Percentiles rank a stretch among this genome's conserved stretches.
These are phyloP conservation scores for Dolichomitus sp. DNA, from an alignment of 2,888 invertebrate genomes.

Conservation along the genomic window DNA sequence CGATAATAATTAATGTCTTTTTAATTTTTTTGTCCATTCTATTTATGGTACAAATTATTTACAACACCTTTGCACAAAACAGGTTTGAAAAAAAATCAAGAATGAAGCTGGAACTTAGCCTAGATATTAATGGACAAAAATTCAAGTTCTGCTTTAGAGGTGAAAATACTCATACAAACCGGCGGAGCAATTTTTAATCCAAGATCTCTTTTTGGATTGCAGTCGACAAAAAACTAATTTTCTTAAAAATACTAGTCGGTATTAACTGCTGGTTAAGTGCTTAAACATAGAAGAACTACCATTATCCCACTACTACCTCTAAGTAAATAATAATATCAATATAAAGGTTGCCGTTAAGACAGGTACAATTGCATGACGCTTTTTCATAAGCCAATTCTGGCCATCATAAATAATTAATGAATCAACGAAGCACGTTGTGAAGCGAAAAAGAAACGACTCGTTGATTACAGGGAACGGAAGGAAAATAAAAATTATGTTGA, in stretches of 20 bases:
- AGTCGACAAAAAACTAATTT: too few relatives aligned
- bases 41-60: neutral
- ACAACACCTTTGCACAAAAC: neutral
- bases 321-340: neutral
- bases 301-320: neutral
- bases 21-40: neutral
- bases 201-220: too few relatives aligned
- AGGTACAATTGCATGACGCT: neutral
- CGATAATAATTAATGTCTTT: neutral
- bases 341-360: neutral
- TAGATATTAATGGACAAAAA: too few relatives aligned
- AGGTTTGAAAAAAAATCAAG: too few relatives aligned
- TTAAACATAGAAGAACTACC: neutral
- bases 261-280: neutral
- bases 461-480: conserved; percentile 13
- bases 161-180: too few relatives aligned
- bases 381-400: neutral
- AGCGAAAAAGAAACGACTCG: conserved; percentile 9
- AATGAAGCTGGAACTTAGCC: too few relatives aligned
- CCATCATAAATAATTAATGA: neutral
- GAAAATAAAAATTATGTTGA: conserved; percentile 47
- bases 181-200: too few relatives aligned
- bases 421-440: neutral
- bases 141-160: too few relatives aligned
- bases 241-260: too few relatives aligned